Conservation (phyloP, 2,888 invertebrate genomes). For the Terebella lapidaria region DNA sequence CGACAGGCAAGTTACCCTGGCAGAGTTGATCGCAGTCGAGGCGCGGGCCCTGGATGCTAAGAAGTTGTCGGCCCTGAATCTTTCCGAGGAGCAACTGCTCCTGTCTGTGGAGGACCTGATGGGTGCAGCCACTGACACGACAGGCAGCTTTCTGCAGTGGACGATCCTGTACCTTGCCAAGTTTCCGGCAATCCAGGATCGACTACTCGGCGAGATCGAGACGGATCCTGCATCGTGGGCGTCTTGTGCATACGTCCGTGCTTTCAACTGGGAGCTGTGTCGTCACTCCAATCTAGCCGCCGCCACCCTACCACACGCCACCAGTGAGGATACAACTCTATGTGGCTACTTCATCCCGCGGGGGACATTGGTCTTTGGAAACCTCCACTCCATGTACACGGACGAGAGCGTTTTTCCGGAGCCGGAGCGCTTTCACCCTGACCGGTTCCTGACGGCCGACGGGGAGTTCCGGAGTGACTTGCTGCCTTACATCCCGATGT, state of each 20-base stretch:
- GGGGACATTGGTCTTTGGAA: conserved; percentile 9
- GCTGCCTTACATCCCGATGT: background rate
- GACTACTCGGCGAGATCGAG: background rate
- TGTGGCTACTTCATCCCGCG: conserved; percentile 11
- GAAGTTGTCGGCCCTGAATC: background rate
- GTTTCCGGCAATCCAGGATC: conserved; percentile 4
- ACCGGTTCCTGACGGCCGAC: conserved; percentile 9
- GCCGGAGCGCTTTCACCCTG: conserved; percentile 11
- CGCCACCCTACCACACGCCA: conserved; percentile 7
- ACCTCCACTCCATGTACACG: conserved; percentile 3
- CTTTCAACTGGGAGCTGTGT: background rate
- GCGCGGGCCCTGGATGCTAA: too few relatives aligned
- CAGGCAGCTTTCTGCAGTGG: conserved; percentile 7
- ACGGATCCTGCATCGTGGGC: background rate
- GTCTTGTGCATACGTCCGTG: background rate
- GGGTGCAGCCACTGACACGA: conserved; percentile 8
- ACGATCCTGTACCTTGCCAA: conserved; percentile 4
- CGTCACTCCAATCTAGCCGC: conserved; percentile 3
- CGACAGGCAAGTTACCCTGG: too few relatives aligned
- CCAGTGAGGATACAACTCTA: conserved; percentile 6
- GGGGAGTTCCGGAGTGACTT: background rate
- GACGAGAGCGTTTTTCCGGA: conserved; percentile 3
- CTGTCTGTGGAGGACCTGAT: conserved; percentile 2
- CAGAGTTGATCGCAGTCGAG: too few relatives aligned
- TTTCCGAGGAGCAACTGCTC: background rate